These are phyloP conservation scores for Pherbina coryleti DNA, from an alignment of 2,888 invertebrate genomes.

Conservation along the genomic window DNA sequence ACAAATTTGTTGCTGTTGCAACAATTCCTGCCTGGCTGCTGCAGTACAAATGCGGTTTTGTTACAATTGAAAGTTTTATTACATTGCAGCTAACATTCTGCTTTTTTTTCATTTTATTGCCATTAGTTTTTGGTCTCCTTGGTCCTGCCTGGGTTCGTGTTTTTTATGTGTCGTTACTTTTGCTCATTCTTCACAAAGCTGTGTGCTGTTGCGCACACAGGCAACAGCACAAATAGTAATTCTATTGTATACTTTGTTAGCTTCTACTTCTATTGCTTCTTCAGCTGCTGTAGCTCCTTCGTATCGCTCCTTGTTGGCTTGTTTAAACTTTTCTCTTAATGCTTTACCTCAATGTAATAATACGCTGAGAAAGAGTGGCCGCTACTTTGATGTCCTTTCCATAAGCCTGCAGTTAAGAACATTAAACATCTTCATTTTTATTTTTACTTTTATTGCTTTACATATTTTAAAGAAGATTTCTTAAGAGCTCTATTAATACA, in stretches of 20 bases:
- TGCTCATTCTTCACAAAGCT: not conserved
- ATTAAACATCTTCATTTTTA: slow-evolving; percentile 7
- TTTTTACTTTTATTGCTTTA: slow-evolving; percentile 9
- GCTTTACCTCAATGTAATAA: not conserved
- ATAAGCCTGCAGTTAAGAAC: not conserved
- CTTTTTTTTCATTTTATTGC: not conserved
- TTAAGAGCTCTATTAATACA: not conserved
- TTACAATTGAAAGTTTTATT: slow-evolving; percentile 13
- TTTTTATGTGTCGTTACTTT: not conserved
- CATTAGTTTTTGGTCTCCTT: not conserved
- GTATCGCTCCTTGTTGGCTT: not conserved
- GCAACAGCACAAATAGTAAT: slow-evolving; percentile 22
- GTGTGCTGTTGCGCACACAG: not conserved
- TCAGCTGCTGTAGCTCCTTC: not conserved
- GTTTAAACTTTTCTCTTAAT: not conserved
- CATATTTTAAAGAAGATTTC: not conserved
- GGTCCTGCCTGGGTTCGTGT: not conserved
- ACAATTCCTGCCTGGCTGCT: not conserved
- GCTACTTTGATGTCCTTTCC: slow-evolving; percentile 17
- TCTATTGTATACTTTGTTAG: slow-evolving; percentile 21
- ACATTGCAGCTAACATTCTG: not conserved
- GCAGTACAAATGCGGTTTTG: slow-evolving; percentile 3
- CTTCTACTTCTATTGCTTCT: not conserved
- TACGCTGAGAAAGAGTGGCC: not conserved
- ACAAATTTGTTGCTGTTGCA: slow-evolving; percentile 19